Conservation (phyloP, 2,113 vertebrate genomes). For the Falcunculus frontatus region DNA sequence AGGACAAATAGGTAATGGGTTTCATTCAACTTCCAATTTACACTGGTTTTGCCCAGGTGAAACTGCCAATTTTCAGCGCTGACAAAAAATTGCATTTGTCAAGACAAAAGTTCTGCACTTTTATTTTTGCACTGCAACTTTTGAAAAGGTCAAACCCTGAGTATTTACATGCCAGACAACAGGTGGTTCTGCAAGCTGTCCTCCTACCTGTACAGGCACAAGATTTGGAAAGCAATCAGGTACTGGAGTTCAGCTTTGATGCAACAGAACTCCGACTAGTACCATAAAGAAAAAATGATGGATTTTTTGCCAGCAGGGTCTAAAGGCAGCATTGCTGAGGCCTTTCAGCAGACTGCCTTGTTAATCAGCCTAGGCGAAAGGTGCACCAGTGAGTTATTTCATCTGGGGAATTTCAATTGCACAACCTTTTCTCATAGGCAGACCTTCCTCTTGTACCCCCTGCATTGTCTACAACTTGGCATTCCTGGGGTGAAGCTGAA, state of each 20-base stretch:
- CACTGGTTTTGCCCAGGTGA: background rate
- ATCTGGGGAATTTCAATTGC: background rate
- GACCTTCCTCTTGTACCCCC: background rate
- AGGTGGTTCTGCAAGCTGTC: background rate
- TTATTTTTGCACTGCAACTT: background rate
- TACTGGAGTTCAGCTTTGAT: background rate
- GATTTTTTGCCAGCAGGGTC: background rate
- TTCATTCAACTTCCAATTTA: background rate
- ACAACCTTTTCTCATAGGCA: background rate
- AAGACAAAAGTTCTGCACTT: background rate
- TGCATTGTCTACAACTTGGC: background rate
- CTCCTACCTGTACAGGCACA: background rate
- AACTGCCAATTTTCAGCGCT: background rate
- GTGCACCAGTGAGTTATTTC: background rate
- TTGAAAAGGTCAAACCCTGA: background rate
- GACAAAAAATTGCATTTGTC: background rate
- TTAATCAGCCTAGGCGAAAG: background rate
- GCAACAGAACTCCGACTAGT: background rate
- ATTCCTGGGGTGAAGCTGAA: background rate
- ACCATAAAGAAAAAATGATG: background rate
- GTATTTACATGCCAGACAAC: background rate
- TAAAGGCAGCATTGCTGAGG: background rate
- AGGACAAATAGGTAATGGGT: background rate
- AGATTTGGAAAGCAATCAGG: background rate
- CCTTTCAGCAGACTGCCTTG: background rate